Percentiles rank a stretch among this genome's conserved stretches.
phyloP scores from a whole-genome alignment of 2,888 invertebrate species.

The Himalopsyche kuldschensis region DNA sequence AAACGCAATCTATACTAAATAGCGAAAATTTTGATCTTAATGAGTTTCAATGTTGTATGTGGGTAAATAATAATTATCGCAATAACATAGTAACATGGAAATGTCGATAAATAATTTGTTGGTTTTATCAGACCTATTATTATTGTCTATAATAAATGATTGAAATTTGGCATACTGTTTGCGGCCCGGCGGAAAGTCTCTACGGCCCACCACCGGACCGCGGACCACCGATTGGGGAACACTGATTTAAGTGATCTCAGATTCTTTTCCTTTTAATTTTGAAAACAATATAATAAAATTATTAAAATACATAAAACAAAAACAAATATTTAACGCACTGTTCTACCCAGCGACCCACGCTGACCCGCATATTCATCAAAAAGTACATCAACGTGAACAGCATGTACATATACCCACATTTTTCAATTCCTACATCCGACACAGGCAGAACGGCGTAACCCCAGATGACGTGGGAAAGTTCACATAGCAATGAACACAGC shows the following conservation, averaged over 20 bases:
- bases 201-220: background rate
- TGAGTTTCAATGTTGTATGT: no score
- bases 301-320: background rate
- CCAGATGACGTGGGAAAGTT: constrained; percentile 12
- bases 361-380: background rate
- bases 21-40: no score
- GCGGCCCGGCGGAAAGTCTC: constrained; percentile 17
- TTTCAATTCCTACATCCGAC: background rate
- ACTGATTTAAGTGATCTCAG: no score
- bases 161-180: background rate
- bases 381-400: background rate
- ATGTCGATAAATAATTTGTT: no score
- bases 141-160: no score
- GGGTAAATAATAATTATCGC: no score
- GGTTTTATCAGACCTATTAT: no score
- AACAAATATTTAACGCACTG: background rate
- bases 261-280: no score
- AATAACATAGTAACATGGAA: no score
- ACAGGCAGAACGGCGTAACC: background rate
- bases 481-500: background rate
- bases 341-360: background rate
- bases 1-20: no score
- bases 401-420: background rate
- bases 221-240: no score
- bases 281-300: no score